Conservation (phyloP, 2,113 vertebrate species). For the Globicephala melas region DNA sequence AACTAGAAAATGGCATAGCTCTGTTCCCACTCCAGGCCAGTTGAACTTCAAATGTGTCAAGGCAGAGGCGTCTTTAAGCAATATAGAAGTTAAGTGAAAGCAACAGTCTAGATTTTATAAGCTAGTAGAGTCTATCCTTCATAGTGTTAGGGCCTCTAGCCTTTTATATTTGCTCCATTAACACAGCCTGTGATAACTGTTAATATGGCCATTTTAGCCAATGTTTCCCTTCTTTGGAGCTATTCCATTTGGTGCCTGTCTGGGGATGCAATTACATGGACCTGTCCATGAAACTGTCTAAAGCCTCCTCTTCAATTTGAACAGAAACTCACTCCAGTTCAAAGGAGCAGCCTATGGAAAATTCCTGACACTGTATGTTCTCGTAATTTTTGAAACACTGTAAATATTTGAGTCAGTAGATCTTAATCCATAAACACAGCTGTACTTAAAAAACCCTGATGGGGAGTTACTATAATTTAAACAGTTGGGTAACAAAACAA, state of each 20-base stretch:
- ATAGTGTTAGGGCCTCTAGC: neutral
- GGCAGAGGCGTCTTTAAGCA: neutral
- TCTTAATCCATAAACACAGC: conserved; percentile 90
- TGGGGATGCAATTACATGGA: neutral
- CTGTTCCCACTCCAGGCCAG: neutral
- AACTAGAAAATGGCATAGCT: neutral
- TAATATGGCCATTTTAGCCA: neutral
- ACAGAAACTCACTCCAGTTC: conserved; percentile 58
- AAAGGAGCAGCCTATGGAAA: conserved; percentile 82
- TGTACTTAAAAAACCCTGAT: conserved; percentile 84
- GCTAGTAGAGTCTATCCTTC: neutral
- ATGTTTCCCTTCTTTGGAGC: neutral
- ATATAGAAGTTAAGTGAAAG: neutral
- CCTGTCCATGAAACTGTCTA: neutral
- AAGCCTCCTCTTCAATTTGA: conserved; percentile 62
- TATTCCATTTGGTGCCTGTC: conserved; percentile 1
- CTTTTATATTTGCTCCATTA: neutral
- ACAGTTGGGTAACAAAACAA: conserved; percentile 87
- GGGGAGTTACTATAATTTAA: conserved; percentile 87
- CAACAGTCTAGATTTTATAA: neutral
- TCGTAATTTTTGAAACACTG: conserved; percentile 84
- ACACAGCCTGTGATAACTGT: neutral
- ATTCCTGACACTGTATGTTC: conserved; percentile 84
- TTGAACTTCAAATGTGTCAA: neutral
- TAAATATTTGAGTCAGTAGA: conserved; percentile 89